A percentile compares a stretch with the other conserved stretches of the same genome.
phyloP scores from a whole-genome alignment of 2,888 invertebrate species.

The Enoplolaimus lenunculus region DNA sequence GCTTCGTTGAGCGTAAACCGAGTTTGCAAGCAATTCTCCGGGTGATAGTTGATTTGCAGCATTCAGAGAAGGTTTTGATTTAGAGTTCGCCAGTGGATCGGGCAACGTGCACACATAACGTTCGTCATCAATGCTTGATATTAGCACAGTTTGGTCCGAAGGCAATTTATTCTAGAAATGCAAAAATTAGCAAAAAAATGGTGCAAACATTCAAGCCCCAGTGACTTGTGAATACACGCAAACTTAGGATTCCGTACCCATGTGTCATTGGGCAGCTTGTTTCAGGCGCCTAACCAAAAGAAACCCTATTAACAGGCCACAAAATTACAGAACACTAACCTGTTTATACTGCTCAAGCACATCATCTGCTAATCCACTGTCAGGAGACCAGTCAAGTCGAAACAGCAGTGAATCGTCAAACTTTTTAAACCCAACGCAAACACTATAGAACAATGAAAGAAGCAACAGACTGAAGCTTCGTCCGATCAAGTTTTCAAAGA shows the following conservation, averaged over 20 bases:
- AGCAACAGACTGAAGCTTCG: too few species aligned
- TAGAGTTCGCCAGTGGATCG: slow-evolving; percentile 45
- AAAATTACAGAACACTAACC: neutral
- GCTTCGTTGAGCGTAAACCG: slow-evolving; percentile 57
- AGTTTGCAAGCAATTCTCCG: slow-evolving; percentile 57
- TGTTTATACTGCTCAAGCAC: slow-evolving; percentile 11
- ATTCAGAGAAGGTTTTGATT: slow-evolving; percentile 28
- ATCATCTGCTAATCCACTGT: neutral
- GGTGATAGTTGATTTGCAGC: slow-evolving; percentile 55
- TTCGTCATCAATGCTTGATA: slow-evolving; percentile 63
- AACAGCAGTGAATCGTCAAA: slow-evolving; percentile 20
- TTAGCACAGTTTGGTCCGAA: slow-evolving; percentile 50
- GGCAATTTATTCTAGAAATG: slow-evolving; percentile 21
- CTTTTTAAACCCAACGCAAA: slow-evolving; percentile 1
- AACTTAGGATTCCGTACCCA: too few species aligned
- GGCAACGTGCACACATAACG: slow-evolving; percentile 69
- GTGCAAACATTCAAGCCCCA: too few species aligned
- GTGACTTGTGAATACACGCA: too few species aligned
- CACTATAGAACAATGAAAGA: too few species aligned
- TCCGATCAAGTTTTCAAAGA: too few species aligned
- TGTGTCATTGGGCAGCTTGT: too few species aligned
- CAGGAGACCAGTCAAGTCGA: slow-evolving; percentile 16
- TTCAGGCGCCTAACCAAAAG: too few species aligned
- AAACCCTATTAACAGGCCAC: too few species aligned
- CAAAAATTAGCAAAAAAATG: too few species aligned